Evolutionary conservation across 2,797 vertebrate genomes (phyloP).

Genomic region (Denticeps clupeoides): DNA sequence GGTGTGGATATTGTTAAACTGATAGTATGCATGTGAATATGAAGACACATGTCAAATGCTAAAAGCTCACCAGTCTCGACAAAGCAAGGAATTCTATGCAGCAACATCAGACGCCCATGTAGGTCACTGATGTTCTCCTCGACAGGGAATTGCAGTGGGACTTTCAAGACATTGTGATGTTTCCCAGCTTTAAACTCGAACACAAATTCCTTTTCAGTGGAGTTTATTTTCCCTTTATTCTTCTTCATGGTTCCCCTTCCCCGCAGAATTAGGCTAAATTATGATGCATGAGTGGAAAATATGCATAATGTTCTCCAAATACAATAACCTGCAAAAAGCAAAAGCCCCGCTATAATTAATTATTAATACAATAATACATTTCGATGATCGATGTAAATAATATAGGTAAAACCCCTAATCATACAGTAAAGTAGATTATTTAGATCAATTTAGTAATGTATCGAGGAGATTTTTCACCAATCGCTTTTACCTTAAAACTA

Average conservation of each 20-base stretch:
- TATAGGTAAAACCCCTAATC: too few relatives aligned
- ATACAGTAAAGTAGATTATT: too few relatives aligned
- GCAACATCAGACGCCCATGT: constrained; percentile 78
- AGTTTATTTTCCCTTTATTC: constrained; percentile 55
- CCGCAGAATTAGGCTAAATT: not conserved
- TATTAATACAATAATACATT: too few relatives aligned
- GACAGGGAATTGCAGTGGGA: constrained; percentile 79
- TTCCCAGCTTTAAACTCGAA: constrained; percentile 74
- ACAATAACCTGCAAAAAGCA: too few relatives aligned
- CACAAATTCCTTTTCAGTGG: constrained; percentile 72
- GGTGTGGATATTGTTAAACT: not conserved
- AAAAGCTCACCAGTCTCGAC: constrained; percentile 75
- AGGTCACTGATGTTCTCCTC: constrained; percentile 75
- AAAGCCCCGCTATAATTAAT: too few relatives aligned
- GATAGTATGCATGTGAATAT: not conserved
- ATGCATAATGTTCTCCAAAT: too few relatives aligned
- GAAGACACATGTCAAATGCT: not conserved
- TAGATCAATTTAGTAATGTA: too few relatives aligned
- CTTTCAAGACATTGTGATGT: constrained; percentile 67
- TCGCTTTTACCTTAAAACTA: too few relatives aligned
- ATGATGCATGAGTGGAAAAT: too few relatives aligned
- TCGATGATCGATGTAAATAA: too few relatives aligned
- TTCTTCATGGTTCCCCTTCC: constrained; percentile 65
- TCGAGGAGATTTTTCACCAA: too few relatives aligned
- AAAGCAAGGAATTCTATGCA: constrained; percentile 85